Evolutionary conservation across 1,140 invertebrate genomes (phyloP).

Genomic region (Dryas iulia): DNA sequence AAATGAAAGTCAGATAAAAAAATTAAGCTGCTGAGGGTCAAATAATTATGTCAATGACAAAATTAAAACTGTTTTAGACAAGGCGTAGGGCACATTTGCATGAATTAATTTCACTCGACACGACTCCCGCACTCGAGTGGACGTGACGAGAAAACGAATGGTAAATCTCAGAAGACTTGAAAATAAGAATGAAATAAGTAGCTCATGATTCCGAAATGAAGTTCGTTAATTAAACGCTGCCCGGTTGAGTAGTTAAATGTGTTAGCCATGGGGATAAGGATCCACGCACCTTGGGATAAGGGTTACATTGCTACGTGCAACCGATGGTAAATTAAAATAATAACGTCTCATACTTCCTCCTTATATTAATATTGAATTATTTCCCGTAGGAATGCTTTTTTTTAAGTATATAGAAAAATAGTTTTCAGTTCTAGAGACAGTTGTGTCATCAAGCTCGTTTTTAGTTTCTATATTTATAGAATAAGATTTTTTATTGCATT

Average conservation of each 20-base stretch:
- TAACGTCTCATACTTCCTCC: no score
- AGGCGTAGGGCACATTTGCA: conserved; percentile 12
- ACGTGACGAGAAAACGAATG: conserved; percentile 25
- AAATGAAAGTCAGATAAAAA: not conserved
- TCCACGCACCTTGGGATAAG: no score
- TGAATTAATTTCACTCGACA: conserved; percentile 24
- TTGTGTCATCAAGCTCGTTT: no score
- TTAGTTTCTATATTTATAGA: no score
- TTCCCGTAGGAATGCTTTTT: no score
- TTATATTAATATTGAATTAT: no score
- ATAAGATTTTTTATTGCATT: no score
- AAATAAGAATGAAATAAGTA: conserved; percentile 23
- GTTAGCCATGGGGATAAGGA: no score
- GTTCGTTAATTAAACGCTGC: conserved; percentile 19
- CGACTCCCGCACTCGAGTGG: conserved; percentile 2
- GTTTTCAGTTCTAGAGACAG: no score
- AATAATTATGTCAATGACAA: conserved; percentile 14
- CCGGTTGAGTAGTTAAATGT: conserved; percentile 12
- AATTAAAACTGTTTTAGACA: conserved; percentile 20
- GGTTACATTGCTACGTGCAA: no score
- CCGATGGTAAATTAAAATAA: no score
- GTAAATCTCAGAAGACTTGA: conserved; percentile 16
- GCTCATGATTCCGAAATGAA: conserved; percentile 11
- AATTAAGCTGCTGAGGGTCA: not conserved
- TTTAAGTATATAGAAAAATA: no score